phyloP scores from a whole-genome alignment of 2,113 vertebrate genomes.

The Genyomyrus donnyi region DNA sequence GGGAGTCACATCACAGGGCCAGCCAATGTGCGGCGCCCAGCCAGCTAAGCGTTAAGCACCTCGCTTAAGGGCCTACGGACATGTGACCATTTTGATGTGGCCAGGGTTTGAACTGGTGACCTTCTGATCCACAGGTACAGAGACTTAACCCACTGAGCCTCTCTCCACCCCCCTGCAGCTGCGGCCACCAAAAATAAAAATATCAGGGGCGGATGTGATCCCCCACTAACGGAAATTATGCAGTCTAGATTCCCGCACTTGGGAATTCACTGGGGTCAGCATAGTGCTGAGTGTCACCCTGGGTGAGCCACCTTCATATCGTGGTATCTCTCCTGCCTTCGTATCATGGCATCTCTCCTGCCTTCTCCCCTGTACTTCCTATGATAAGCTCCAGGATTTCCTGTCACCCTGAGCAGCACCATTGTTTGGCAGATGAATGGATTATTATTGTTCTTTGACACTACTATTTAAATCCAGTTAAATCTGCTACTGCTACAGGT shows the following conservation, averaged over 20 bases:
- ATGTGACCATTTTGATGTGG: background rate
- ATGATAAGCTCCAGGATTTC: background rate
- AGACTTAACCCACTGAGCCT: background rate
- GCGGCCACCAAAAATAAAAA: background rate
- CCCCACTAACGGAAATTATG: too few species aligned
- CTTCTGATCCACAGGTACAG: background rate
- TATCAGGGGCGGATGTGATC: background rate
- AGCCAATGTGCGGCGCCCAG: background rate
- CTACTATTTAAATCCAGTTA: background rate
- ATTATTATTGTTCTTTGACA: background rate
- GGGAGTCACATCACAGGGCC: background rate
- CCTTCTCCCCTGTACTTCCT: background rate
- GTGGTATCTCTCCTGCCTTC: background rate
- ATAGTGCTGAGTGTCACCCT: background rate
- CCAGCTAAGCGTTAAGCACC: too few species aligned
- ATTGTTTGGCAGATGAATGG: background rate
- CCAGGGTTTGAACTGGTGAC: background rate
- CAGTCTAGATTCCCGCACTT: background rate
- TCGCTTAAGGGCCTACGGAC: background rate
- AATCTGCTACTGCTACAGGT: background rate
- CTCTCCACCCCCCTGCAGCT: background rate
- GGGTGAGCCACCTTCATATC: background rate
- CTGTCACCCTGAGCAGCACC: background rate
- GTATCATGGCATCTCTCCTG: background rate
- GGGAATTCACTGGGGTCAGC: background rate